Percentiles rank a stretch among this genome's conserved stretches.
These are phyloP conservation scores for Melangyna quadrimaculata DNA, from an alignment of 2,888 invertebrate genomes.

Conservation along the genomic window DNA sequence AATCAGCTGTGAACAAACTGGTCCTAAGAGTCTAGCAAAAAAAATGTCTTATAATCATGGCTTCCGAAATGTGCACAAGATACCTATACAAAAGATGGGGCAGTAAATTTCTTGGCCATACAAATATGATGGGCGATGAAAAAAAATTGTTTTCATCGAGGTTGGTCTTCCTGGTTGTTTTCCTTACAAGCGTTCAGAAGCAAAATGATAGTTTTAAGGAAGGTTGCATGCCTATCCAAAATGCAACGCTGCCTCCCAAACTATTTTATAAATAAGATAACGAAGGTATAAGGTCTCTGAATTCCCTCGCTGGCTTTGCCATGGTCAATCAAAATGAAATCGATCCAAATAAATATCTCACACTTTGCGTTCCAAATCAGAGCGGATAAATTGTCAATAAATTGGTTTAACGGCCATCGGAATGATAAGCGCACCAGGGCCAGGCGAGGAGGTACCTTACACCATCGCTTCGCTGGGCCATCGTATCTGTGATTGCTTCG, in stretches of 20 bases:
- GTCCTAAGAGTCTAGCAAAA: no score
- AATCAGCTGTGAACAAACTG: no score
- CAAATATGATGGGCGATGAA: no score
- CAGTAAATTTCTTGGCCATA: no score
- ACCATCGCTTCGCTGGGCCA: not conserved
- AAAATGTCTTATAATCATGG: no score
- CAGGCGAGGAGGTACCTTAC: not conserved
- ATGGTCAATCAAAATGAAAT: constrained; percentile 70
- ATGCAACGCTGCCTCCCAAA: not conserved
- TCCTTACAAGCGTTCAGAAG: no score
- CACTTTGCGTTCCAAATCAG: constrained; percentile 63
- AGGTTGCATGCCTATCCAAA: not conserved
- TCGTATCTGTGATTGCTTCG: not conserved
- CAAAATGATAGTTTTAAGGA: no score
- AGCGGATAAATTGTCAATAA: constrained; percentile 65
- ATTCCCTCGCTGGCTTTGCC: constrained; percentile 3
- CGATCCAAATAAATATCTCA: constrained; percentile 70
- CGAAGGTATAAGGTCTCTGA: constrained; percentile 15
- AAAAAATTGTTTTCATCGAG: no score
- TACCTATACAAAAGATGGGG: no score
- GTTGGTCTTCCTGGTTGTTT: no score
- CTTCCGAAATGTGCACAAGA: no score
- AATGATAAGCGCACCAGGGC: constrained; percentile 61
- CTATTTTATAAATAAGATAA: not conserved
- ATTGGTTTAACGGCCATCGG: constrained; percentile 45